Evolutionary conservation across 2,797 vertebrate genomes (phyloP).

Genomic region (Acanthiza pusilla): DNA sequence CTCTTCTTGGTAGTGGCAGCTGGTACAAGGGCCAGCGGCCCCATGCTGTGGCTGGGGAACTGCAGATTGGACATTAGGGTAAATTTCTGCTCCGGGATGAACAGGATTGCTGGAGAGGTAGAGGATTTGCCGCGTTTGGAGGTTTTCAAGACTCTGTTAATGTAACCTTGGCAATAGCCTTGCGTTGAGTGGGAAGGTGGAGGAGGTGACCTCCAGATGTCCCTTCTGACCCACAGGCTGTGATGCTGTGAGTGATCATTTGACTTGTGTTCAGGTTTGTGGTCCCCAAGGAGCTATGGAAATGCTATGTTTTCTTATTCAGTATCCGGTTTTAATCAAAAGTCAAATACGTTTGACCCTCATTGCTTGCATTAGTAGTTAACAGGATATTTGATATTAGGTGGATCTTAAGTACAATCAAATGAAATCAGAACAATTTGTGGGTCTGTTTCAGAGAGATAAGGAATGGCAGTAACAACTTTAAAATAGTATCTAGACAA

Average conservation of each 20-base stretch:
- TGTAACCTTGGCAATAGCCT: not conserved
- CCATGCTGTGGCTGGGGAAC: not conserved
- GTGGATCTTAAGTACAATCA: not conserved
- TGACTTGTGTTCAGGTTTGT: not conserved
- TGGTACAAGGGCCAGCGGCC: not conserved
- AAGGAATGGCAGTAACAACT: not conserved
- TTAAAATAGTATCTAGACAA: not conserved
- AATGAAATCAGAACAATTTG: not conserved
- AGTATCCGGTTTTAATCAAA: not conserved
- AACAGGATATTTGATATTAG: not conserved
- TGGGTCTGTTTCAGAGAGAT: not conserved
- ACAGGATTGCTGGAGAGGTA: not conserved
- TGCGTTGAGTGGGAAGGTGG: not conserved
- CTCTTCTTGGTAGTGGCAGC: not conserved
- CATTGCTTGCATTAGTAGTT: not conserved
- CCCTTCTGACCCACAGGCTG: not conserved
- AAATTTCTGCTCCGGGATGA: not conserved
- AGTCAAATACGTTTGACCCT: not conserved
- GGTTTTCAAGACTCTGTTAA: not conserved
- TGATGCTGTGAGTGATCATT: not conserved
- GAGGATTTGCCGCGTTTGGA: not conserved
- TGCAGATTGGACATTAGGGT: not conserved
- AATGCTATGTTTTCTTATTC: not conserved
- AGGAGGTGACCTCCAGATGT: not conserved
- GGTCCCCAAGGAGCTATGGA: not conserved